phyloP scores from a whole-genome alignment of 2,888 invertebrate species.

The Steromphala cineraria region DNA sequence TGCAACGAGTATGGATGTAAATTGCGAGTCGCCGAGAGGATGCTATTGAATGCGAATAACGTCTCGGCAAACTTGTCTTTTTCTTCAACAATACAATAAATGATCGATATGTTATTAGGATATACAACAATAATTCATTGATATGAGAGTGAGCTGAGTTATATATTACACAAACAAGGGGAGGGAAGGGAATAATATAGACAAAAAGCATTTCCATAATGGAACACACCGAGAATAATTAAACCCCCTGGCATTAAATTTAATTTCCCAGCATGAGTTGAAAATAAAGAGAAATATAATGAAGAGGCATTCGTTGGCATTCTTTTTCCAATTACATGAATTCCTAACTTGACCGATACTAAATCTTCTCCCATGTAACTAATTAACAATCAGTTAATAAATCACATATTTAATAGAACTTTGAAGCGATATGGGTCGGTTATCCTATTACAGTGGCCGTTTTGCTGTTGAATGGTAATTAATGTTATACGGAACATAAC shows the following conservation, averaged over 20 bases:
- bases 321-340: background rate
- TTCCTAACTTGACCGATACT: background rate
- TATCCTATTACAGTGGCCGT: background rate
- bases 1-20: no score
- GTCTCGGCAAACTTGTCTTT: background rate
- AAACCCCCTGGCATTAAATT: background rate
- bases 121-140: background rate
- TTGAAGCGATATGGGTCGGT: no score
- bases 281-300: background rate
- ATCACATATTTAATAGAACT: background rate
- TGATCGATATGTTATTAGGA: background rate
- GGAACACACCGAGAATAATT: background rate
- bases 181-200: background rate
- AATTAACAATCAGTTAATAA: background rate
- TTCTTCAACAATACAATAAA: background rate
- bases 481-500: background rate
- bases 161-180: background rate
- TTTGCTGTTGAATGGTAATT: background rate
- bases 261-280: background rate
- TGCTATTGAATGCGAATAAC: no score
- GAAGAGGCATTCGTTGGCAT: background rate
- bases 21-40: no score
- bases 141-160: background rate
- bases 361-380: constrained; percentile 4
- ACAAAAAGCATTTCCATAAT: constrained; percentile 2